Conservation (phyloP, 2,888 invertebrate species). For the Acrocyrtus sp. region DNA sequence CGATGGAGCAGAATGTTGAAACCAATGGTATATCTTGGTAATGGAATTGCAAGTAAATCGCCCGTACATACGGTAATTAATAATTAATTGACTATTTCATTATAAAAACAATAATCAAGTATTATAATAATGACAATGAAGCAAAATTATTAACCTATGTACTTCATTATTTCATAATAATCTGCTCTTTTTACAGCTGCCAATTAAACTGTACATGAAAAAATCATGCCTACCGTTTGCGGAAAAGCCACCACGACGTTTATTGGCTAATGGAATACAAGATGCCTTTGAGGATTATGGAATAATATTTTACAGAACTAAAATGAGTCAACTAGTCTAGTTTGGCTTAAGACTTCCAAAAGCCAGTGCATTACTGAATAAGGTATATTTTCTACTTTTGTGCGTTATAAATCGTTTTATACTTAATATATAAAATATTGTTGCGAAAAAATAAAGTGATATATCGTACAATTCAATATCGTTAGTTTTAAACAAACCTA, state of each 20-base stretch:
- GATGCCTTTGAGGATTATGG: constrained; percentile 48
- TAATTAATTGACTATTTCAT: not conserved
- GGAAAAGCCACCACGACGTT: constrained; percentile 48
- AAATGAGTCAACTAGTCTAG: no score
- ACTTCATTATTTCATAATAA: constrained; percentile 10
- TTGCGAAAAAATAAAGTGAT: no score
- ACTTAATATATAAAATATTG: no score
- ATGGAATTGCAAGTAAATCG: constrained; percentile 41
- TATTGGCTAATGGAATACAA: constrained; percentile 47
- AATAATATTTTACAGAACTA: constrained; percentile 14
- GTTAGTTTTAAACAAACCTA: not conserved
- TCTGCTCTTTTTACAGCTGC: constrained; percentile 44
- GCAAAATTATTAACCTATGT: no score
- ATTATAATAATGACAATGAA: no score
- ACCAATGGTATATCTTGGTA: constrained; percentile 17
- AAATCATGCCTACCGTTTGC: constrained; percentile 41
- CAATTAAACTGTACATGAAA: constrained; percentile 54
- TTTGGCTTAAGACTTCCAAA: no score
- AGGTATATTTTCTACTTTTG: no score
- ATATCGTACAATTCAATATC: not conserved
- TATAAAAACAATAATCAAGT: not conserved
- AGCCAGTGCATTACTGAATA: no score
- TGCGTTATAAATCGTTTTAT: no score
- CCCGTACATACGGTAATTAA: constrained; percentile 51
- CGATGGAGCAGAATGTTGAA: no score